A percentile compares a stretch with the other conserved stretches of the same genome.
Evolutionary conservation across 2,113 vertebrate genomes (phyloP).

Genomic region (Charadrius vociferus): DNA sequence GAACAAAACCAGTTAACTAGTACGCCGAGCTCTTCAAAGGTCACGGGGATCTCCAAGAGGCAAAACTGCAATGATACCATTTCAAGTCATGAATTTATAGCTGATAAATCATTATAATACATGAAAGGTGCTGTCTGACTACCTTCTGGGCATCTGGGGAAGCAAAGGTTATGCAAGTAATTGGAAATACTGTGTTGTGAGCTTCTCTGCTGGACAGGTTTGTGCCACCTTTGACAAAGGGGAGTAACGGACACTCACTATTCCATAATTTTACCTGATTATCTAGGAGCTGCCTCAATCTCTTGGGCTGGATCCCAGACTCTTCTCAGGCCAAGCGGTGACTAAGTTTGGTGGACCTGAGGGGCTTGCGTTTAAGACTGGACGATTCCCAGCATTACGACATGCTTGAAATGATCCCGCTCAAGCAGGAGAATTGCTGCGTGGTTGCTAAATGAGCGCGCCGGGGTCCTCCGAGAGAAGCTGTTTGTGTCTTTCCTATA

Average conservation of each 20-base stretch:
- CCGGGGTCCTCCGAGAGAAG: neutral
- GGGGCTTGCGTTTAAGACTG: neutral
- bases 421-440: neutral
- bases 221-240: neutral
- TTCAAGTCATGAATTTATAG: neutral
- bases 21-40: conserved; percentile 31
- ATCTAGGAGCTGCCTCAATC: neutral
- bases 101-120: conserved; percentile 21
- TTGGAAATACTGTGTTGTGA: neutral
- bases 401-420: neutral
- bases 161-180: neutral
- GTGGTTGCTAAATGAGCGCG: neutral
- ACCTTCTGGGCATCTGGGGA: neutral
- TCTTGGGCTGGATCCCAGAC: neutral
- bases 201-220: neutral
- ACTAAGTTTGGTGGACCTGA: neutral
- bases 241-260: rapidly evolving
- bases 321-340: neutral
- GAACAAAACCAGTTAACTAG: conserved; percentile 32
- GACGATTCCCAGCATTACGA: neutral
- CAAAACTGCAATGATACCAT: neutral
- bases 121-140: neutral
- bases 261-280: neutral
- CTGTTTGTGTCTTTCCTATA: neutral
- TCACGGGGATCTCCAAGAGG: neutral